A percentile compares a stretch with the other conserved stretches of the same genome.
Conservation (phyloP, 2,113 vertebrate genomes). For the Nycticebus coucang region DNA sequence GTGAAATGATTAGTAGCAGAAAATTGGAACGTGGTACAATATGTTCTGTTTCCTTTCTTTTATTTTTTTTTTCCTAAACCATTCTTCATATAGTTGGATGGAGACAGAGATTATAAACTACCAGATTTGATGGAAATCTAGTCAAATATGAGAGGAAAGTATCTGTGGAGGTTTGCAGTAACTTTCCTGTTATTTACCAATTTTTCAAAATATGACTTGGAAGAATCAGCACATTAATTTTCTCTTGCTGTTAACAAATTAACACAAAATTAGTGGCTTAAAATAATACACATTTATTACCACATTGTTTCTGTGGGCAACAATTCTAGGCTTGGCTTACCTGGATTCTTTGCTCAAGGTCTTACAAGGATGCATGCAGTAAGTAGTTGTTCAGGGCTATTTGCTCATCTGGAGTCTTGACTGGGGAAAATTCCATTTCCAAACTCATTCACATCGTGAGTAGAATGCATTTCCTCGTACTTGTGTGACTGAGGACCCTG, state of each 20-base stretch:
- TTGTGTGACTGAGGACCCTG: background rate
- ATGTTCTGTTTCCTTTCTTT: background rate
- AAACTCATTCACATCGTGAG: background rate
- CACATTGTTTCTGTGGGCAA: background rate
- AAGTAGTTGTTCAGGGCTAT: background rate
- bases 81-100: background rate
- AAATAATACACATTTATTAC: background rate
- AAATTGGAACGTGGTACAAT: background rate
- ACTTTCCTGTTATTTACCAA: background rate
- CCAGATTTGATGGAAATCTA: background rate
- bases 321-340: background rate
- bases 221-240: background rate
- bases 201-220: background rate
- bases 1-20: slow-evolving; percentile 4
- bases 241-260: background rate
- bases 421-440: background rate
- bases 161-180: background rate
- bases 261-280: background rate
- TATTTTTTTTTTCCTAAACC: background rate
- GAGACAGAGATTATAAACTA: background rate
- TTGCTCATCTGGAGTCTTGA: background rate
- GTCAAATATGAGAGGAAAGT: background rate
- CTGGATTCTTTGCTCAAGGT: background rate
- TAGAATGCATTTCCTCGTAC: background rate
- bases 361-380: background rate